These are phyloP conservation scores for Psammodynastes pulverulentus DNA, from an alignment of 2,113 vertebrate genomes.

Conservation along the genomic window DNA sequence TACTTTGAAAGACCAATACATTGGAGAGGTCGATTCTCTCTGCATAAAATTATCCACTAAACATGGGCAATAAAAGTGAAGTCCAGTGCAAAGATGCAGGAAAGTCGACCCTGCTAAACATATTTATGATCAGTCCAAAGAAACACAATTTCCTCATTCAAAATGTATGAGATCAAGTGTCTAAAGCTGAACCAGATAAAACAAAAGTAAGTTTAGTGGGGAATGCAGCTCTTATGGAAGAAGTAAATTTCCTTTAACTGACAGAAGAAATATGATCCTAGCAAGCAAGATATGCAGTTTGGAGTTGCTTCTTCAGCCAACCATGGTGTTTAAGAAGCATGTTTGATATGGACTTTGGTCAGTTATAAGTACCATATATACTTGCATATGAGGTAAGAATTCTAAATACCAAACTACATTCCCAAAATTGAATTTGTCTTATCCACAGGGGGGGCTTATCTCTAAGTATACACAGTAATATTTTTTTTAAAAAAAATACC, in stretches of 20 bases:
- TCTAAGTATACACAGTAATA: not conserved
- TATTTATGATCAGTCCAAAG: not conserved
- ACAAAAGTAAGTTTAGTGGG: constrained; percentile 1
- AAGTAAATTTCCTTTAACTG: not conserved
- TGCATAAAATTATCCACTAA: not conserved
- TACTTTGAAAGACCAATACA: not conserved
- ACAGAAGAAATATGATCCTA: not conserved
- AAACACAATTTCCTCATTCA: not conserved
- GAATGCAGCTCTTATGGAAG: not conserved
- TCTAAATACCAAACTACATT: not conserved
- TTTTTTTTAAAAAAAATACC: not conserved
- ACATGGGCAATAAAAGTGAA: not conserved
- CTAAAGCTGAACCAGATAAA: not conserved
- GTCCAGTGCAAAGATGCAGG: not conserved
- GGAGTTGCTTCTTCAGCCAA: not conserved
- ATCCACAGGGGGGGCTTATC: not conserved
- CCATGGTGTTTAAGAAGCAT: not conserved
- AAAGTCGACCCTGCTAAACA: not conserved
- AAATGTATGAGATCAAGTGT: constrained; percentile 4
- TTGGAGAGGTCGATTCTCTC: not conserved
- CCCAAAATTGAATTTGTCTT: not conserved
- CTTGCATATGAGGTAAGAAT: not conserved
- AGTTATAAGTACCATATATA: not conserved
- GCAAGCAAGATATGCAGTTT: not conserved
- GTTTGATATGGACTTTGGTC: not conserved